phyloP scores from a whole-genome alignment of 2,888 invertebrate genomes.

The Anoncus sp. region DNA sequence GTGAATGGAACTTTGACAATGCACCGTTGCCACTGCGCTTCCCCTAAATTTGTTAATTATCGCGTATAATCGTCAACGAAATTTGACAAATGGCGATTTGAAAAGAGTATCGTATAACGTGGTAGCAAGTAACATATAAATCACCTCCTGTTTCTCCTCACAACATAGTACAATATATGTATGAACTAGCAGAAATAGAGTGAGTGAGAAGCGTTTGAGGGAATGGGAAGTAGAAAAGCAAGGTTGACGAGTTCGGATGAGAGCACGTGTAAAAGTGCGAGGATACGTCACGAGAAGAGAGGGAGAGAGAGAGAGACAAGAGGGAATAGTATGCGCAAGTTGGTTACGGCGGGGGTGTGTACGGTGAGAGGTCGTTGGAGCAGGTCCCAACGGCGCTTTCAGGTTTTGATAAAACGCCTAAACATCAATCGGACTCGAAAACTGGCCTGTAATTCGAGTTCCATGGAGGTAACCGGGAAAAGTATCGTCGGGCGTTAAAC shows the following conservation, averaged over 20 bases:
- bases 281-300: conserved; percentile 38
- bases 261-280: conserved; percentile 35
- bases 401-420: conserved; percentile 80
- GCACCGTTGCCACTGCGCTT: too few species aligned
- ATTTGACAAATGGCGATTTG: not conserved
- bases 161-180: not conserved
- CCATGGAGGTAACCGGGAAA: conserved; percentile 68
- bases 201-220: conserved; percentile 24
- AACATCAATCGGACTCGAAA: conserved; percentile 82
- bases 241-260: conserved; percentile 56
- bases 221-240: conserved; percentile 50
- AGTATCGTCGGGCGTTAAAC: conserved; percentile 76
- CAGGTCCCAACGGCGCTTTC: conserved; percentile 73
- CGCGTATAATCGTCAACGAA: not conserved
- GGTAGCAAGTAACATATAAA: not conserved
- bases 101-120: not conserved
- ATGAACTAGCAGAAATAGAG: conserved; percentile 21
- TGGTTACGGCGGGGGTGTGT: conserved; percentile 41
- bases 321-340: conserved; percentile 23
- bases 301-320: conserved; percentile 23
- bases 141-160: not conserved
- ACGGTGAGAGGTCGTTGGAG: conserved; percentile 66
- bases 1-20: not conserved
- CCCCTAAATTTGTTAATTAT: too few species aligned
- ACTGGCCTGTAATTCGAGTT: conserved; percentile 82